A percentile compares a stretch with the other conserved stretches of the same genome.
Evolutionary conservation across 2,888 invertebrate species (phyloP).

Genomic region (Oegoconia quadripuncta): DNA sequence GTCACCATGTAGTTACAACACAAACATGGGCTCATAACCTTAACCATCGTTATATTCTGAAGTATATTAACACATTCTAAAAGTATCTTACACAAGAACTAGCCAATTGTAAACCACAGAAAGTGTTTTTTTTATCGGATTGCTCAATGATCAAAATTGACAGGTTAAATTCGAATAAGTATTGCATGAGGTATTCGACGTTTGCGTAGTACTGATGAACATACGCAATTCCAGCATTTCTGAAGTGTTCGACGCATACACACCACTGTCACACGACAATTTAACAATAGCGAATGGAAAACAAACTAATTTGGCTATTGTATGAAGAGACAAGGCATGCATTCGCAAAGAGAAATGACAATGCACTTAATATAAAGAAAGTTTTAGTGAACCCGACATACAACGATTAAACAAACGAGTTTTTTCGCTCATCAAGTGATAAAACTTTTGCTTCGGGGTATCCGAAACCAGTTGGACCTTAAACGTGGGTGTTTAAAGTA

Average conservation of each 20-base stretch:
- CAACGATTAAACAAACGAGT: conserved; percentile 61
- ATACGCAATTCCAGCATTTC: conserved; percentile 6
- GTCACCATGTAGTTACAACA: conserved; percentile 21
- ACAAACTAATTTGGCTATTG: conserved; percentile 57
- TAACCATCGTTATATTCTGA: conserved; percentile 1
- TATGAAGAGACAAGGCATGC: conserved; percentile 41
- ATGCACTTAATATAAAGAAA: conserved; percentile 68
- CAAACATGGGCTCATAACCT: conserved; percentile 14
- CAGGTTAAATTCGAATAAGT: conserved; percentile 13
- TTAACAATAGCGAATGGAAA: conserved; percentile 50
- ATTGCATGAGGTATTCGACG: conserved; percentile 14
- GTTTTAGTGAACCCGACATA: conserved; percentile 56
- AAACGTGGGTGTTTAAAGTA: conserved; percentile 9
- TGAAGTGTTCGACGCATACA: conserved; percentile 7
- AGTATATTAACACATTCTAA: conserved; percentile 5
- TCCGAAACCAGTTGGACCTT: conserved; percentile 30
- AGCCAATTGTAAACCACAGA: conserved; percentile 14
- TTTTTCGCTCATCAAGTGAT: conserved; percentile 33
- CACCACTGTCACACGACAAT: conserved; percentile 33
- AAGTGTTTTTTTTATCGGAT: conserved; percentile 7
- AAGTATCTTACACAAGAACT: conserved; percentile 8
- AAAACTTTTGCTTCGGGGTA: conserved; percentile 28
- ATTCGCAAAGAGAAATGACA: conserved; percentile 63
- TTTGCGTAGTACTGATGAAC: conserved; percentile 9
- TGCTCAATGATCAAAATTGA: conserved; percentile 13